A percentile compares a stretch with the other conserved stretches of the same genome.
Evolutionary conservation across 92 coral and sea anemone genomes (phyloP).

Genomic region (Bergia puertoricense): DNA sequence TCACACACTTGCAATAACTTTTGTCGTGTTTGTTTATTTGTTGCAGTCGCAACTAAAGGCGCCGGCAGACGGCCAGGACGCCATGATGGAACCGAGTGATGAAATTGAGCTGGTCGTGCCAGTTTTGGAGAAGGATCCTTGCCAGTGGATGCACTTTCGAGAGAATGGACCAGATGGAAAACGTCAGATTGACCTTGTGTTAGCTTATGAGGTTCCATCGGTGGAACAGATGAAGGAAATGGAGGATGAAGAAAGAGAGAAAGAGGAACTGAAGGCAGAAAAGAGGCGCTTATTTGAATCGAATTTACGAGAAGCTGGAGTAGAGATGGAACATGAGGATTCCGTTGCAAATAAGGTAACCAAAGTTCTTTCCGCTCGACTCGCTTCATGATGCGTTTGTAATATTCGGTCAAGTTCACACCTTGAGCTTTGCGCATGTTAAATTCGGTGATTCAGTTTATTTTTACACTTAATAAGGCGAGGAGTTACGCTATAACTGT

Average conservation of each 20-base stretch:
- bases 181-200: conserved; percentile 4
- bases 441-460: neutral
- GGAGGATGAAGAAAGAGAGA: conserved; percentile 2
- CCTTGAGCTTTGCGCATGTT: neutral
- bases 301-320: conserved; percentile 10
- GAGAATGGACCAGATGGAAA: neutral
- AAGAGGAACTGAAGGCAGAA: conserved; percentile 1
- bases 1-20: neutral
- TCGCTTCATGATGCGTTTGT: neutral
- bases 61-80: neutral
- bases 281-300: conserved; percentile 12
- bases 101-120: conserved; percentile 6
- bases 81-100: neutral
- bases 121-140: conserved; percentile 2
- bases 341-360: neutral
- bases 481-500: neutral
- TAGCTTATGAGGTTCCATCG: conserved; percentile 13
- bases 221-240: conserved; percentile 5
- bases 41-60: neutral
- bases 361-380: conserved; percentile 7
- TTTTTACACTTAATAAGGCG: neutral
- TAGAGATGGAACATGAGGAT: conserved; percentile 9
- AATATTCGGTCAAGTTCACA: neutral
- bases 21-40: neutral
- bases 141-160: conserved; percentile 13